These are phyloP conservation scores for Lithobius niger DNA, from an alignment of 1,140 invertebrate species.

Conservation along the genomic window DNA sequence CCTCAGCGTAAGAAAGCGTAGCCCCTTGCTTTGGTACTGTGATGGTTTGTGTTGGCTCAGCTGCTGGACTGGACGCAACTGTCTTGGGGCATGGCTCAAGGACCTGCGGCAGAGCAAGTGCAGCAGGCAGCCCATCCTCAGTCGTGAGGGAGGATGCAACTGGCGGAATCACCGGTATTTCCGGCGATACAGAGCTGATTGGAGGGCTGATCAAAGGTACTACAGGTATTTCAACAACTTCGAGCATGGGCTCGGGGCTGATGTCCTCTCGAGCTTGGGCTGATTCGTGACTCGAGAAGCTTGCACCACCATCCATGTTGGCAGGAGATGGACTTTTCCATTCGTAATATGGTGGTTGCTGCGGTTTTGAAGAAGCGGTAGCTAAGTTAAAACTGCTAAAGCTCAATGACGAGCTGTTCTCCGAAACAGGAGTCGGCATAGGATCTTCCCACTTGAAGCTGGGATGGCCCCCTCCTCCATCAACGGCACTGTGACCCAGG, in stretches of 20 bases:
- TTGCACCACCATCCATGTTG: background rate
- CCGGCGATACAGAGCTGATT: background rate
- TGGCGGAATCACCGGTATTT: background rate
- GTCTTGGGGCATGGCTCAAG: background rate
- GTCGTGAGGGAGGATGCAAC: background rate
- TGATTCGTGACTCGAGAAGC: background rate
- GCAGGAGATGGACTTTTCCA: constrained; percentile 2
- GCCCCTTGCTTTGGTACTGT: background rate
- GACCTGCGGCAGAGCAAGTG: background rate
- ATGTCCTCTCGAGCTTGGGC: too few relatives aligned
- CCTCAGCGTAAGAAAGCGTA: constrained; percentile 3
- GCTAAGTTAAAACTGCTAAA: background rate
- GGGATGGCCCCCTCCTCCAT: background rate
- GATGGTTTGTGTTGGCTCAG: too few relatives aligned
- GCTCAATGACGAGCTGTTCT: background rate
- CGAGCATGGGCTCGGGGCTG: too few relatives aligned
- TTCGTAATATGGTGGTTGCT: constrained; percentile 7
- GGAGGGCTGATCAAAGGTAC: background rate
- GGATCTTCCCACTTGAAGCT: background rate
- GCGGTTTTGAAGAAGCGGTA: background rate
- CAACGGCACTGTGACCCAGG: background rate
- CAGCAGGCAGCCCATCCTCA: too few relatives aligned
- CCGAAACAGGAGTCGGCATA: background rate
- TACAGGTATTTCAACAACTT: too few relatives aligned
- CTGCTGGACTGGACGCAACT: too few relatives aligned